A percentile compares a stretch with the other conserved stretches of the same genome.
phyloP scores from a whole-genome alignment of 2,797 vertebrate species.

The Ataeniobius toweri region DNA sequence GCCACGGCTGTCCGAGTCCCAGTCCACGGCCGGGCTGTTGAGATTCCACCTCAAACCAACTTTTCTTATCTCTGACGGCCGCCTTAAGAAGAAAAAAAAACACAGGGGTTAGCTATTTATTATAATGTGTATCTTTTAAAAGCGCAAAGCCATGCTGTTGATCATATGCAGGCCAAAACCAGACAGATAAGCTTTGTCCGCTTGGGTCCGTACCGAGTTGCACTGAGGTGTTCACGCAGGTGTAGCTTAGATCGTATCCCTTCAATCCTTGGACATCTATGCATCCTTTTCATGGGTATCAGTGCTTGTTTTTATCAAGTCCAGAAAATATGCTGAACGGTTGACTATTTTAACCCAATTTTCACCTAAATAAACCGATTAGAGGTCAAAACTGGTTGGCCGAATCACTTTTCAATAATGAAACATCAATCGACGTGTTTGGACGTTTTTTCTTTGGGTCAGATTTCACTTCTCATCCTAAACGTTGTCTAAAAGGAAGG shows the following conservation, averaged over 20 bases:
- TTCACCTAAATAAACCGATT: background rate
- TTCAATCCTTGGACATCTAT: slow-evolving; percentile 1
- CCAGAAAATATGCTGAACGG: background rate
- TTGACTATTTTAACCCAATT: background rate
- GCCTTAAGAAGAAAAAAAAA: slow-evolving; percentile 18
- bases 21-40: slow-evolving; percentile 39
- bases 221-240: slow-evolving; percentile 66
- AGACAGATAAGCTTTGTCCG: slow-evolving; percentile 70
- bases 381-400: background rate
- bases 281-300: background rate
- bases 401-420: background rate
- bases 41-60: slow-evolving; percentile 33
- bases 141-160: slow-evolving; percentile 25
- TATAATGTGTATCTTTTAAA: slow-evolving; percentile 43
- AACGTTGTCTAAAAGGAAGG: no score
- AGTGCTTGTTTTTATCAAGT: background rate
- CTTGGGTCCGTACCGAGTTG: slow-evolving; percentile 54
- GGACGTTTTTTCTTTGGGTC: no score
- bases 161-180: slow-evolving; percentile 59
- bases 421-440: background rate
- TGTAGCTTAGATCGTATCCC: slow-evolving; percentile 22
- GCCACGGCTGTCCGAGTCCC: slow-evolving; percentile 49
- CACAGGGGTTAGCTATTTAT: slow-evolving; percentile 39
- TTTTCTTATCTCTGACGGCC: slow-evolving; percentile 28
- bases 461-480: no score